phyloP scores from a whole-genome alignment of 2,113 vertebrate genomes.

The Halcyon malimbica region DNA sequence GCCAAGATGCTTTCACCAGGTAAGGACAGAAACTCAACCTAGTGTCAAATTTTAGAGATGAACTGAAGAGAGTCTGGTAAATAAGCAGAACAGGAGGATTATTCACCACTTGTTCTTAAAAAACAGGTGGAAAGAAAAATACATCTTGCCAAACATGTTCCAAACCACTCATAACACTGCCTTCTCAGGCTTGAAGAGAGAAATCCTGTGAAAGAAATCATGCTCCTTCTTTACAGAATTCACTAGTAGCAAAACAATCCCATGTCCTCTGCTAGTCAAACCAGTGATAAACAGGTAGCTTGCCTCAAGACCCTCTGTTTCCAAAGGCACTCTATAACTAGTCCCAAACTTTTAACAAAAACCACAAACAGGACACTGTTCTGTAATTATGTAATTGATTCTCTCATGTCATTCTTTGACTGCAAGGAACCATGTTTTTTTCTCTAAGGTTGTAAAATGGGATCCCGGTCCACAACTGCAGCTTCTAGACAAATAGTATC shows the following conservation, averaged over 20 bases:
- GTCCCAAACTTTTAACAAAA: not conserved
- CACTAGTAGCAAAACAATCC: not conserved
- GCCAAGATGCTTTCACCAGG: not conserved
- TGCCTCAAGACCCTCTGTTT: not conserved
- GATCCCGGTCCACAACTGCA: not conserved
- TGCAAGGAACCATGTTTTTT: not conserved
- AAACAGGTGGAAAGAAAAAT: not conserved
- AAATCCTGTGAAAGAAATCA: not conserved
- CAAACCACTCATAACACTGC: not conserved
- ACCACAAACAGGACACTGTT: not conserved
- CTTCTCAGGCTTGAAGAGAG: not conserved
- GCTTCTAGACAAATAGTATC: constrained; percentile 58
- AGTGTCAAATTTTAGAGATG: not conserved
- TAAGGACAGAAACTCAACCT: not conserved
- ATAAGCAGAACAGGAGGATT: not conserved
- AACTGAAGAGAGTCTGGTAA: not conserved
- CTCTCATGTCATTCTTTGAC: not conserved
- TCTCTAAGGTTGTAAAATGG: constrained; percentile 4
- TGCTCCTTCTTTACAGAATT: not conserved
- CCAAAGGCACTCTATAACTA: not conserved
- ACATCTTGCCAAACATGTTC: not conserved
- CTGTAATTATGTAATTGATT: not conserved
- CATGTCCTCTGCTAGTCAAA: not conserved
- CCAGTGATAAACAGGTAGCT: not conserved
- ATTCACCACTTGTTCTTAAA: not conserved